Conservation (phyloP, 2,113 vertebrate species). For the Pteruthius melanotis region DNA sequence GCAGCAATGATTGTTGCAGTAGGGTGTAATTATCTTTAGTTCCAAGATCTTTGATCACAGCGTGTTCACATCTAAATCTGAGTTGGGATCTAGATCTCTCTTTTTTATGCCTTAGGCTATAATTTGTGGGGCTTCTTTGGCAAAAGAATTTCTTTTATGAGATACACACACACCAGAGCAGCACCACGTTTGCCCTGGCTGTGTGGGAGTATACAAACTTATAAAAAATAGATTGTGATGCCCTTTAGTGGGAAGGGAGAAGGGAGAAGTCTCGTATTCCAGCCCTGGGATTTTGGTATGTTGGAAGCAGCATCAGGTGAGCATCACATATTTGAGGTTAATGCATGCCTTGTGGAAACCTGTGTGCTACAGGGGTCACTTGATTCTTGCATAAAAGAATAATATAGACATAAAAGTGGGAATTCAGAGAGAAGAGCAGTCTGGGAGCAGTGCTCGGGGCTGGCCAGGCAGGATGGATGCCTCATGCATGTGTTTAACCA, state of each 20-base stretch:
- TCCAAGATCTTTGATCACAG: slow-evolving; percentile 56
- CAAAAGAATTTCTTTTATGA: not conserved
- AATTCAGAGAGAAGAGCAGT: not conserved
- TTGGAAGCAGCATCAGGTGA: not conserved
- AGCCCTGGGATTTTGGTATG: not conserved
- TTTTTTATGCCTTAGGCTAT: slow-evolving; percentile 4
- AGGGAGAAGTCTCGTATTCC: not conserved
- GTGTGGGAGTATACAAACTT: not conserved
- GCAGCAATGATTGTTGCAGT: not conserved
- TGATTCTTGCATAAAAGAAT: not conserved
- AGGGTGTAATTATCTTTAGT: slow-evolving; percentile 42
- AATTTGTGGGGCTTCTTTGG: slow-evolving; percentile 27
- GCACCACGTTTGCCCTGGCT: not conserved
- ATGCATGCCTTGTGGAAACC: not conserved
- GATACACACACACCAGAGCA: not conserved
- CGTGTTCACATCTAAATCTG: slow-evolving; percentile 18
- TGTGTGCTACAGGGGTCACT: not conserved
- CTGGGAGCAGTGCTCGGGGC: not conserved
- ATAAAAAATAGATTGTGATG: not conserved
- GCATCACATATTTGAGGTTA: not conserved
- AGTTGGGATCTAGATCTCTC: slow-evolving; percentile 14
- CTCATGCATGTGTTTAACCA: not conserved
- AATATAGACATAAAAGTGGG: not conserved
- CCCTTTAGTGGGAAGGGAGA: not conserved
- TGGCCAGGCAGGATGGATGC: not conserved